These are phyloP conservation scores for Myotis davidii DNA, from an alignment of 2,113 vertebrate genomes.

Conservation along the genomic window DNA sequence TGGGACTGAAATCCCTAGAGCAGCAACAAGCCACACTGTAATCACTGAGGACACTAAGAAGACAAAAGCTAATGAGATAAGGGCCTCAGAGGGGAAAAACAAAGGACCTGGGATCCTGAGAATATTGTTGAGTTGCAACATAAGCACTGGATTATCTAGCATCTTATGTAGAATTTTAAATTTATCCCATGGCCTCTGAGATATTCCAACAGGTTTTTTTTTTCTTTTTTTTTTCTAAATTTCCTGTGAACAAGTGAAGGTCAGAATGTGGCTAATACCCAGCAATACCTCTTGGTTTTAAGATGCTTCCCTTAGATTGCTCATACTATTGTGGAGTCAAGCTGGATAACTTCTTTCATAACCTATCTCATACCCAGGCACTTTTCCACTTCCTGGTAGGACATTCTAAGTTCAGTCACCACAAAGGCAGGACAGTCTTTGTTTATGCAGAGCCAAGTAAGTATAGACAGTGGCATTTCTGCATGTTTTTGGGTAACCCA, in stretches of 20 bases:
- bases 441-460: slow-evolving; percentile 12
- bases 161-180: slow-evolving; percentile 36
- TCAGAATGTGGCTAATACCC: not conserved
- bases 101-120: not conserved
- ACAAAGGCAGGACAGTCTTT: slow-evolving; percentile 47
- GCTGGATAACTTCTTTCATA: not conserved
- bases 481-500: not conserved
- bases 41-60: not conserved
- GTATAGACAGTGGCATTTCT: slow-evolving; percentile 3
- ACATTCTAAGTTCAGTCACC: slow-evolving; percentile 19
- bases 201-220: slow-evolving; percentile 13
- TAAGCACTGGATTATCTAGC: not conserved
- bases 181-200: slow-evolving; percentile 37
- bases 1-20: not conserved
- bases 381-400: not conserved
- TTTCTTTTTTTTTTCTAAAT: no score
- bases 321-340: not conserved
- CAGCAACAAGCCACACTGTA: not conserved
- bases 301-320: not conserved
- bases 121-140: not conserved
- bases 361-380: not conserved
- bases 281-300: not conserved
- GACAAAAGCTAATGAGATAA: not conserved
- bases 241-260: not conserved
- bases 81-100: not conserved